Conservation (phyloP, 2,797 vertebrate species). For the Anguilla marmorata region DNA sequence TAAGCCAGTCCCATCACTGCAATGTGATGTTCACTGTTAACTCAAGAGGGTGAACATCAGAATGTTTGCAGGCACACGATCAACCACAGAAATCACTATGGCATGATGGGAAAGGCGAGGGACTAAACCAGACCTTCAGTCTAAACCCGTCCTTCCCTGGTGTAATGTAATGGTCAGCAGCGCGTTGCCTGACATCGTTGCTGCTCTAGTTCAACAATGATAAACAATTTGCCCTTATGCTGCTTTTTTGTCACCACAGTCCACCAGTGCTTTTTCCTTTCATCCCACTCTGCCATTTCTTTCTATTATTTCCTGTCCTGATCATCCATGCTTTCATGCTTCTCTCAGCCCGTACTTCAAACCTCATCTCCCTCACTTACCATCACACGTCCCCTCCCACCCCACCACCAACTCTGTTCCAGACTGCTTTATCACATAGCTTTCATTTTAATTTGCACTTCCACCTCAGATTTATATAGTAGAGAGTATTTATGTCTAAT, state of each 20-base stretch:
- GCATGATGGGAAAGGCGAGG: too few species aligned
- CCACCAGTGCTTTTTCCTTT: background rate
- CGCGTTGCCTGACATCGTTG: background rate
- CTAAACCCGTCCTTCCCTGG: too few species aligned
- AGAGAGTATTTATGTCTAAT: background rate
- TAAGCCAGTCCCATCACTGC: too few species aligned
- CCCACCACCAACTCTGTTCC: background rate
- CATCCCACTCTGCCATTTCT: background rate
- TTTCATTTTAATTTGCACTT: background rate
- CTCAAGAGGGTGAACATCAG: too few species aligned
- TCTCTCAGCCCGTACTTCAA: background rate
- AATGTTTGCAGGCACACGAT: too few species aligned
- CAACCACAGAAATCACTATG: too few species aligned
- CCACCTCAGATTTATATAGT: background rate
- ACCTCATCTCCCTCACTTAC: background rate
- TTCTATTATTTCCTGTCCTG: background rate
- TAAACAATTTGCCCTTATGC: background rate
- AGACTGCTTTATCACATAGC: background rate
- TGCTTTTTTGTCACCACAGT: background rate
- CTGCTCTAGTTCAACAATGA: background rate
- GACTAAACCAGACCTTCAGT: too few species aligned
- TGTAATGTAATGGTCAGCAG: background rate
- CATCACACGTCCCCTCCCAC: background rate
- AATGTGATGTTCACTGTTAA: too few species aligned
- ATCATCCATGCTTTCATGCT: background rate